These are phyloP conservation scores for Heteromormyrus szaboi DNA, from an alignment of 2,797 vertebrate genomes.

Conservation along the genomic window DNA sequence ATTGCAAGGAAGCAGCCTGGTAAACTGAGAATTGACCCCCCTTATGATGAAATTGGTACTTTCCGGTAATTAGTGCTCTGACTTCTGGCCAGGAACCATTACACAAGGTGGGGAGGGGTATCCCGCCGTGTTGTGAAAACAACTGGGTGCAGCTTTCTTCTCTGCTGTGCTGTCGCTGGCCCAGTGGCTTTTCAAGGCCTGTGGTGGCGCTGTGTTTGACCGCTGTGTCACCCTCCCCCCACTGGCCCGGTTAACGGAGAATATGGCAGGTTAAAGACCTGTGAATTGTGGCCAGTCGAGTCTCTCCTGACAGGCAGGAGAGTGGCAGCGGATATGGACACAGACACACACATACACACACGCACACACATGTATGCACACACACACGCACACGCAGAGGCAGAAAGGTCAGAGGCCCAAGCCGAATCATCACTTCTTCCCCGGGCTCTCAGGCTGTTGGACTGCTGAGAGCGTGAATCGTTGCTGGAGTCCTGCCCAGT, in stretches of 20 bases:
- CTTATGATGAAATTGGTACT: background rate
- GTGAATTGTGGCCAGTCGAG: background rate
- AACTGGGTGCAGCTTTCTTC: background rate
- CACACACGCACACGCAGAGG: background rate
- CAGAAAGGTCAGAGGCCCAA: background rate
- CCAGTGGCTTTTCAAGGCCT: background rate
- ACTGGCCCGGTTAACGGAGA: background rate
- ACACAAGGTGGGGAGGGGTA: background rate
- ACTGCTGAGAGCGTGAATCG: background rate
- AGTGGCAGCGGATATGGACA: background rate
- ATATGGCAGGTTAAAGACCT: background rate
- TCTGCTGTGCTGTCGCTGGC: background rate
- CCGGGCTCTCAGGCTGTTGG: background rate
- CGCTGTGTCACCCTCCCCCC: background rate
- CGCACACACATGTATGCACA: background rate
- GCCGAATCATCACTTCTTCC: background rate
- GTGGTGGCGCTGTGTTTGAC: background rate
- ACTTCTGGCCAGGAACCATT: slow-evolving; percentile 2
- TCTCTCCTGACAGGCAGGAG: background rate
- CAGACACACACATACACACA: background rate
- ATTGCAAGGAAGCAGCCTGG: background rate
- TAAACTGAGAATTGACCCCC: background rate
- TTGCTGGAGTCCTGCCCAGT: background rate
- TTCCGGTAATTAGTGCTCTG: background rate
- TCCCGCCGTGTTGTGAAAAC: background rate